Evolutionary conservation across 2,797 vertebrate species (phyloP).

Genomic region (Amazona ochrocephala): DNA sequence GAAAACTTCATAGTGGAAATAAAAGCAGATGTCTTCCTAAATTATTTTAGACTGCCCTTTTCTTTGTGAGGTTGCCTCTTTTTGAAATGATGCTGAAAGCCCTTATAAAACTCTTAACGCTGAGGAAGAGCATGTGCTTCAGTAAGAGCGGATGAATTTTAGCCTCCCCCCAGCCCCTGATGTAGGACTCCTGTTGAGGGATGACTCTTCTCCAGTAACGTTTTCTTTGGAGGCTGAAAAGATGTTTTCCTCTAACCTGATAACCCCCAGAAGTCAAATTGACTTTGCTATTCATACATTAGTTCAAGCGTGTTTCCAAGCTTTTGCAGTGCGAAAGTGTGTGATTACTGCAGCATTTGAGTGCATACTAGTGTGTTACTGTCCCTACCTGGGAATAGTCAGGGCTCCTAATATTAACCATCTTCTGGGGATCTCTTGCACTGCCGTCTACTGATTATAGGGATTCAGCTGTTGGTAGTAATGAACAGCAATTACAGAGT

Average conservation of each 20-base stretch:
- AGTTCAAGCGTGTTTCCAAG: not conserved
- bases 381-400: not conserved
- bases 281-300: not conserved
- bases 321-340: not conserved
- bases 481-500: not conserved
- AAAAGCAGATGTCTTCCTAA: not conserved
- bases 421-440: not conserved
- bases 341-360: not conserved
- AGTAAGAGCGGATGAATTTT: not conserved
- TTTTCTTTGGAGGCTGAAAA: not conserved
- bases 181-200: not conserved
- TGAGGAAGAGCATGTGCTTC: not conserved
- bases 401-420: not conserved
- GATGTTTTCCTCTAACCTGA: not conserved
- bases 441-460: not conserved
- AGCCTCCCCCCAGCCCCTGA: not conserved
- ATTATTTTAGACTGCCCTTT: not conserved
- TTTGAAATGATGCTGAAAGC: not conserved
- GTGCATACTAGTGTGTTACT: not conserved
- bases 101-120: not conserved
- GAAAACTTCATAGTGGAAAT: not conserved
- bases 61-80: not conserved
- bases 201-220: not conserved
- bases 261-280: not conserved
- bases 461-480: not conserved